Percentiles rank a stretch among this genome's conserved stretches.
Conservation (phyloP, 2,797 vertebrate species). For the Rhinoraja longicauda region DNA sequence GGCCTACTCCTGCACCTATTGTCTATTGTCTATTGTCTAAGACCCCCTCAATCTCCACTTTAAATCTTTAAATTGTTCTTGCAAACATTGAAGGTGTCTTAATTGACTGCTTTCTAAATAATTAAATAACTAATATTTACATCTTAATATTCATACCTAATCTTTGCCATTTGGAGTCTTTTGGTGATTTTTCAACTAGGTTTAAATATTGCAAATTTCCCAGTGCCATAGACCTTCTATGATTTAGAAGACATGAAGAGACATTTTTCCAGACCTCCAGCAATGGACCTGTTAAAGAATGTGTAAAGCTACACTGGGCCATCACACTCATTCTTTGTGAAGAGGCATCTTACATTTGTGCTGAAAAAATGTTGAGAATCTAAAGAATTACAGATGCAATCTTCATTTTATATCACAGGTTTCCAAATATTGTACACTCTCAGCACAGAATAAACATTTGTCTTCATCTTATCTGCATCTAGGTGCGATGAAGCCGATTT, state of each 20-base stretch:
- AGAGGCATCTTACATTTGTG: not conserved
- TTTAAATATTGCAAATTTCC: not conserved
- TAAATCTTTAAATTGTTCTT: not conserved
- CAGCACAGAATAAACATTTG: not conserved
- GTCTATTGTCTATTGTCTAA: too few species aligned
- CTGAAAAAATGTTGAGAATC: not conserved
- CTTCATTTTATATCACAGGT: not conserved
- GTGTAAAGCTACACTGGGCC: not conserved
- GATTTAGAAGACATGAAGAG: not conserved
- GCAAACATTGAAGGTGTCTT: not conserved
- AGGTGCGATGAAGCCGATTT: not conserved
- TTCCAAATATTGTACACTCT: not conserved
- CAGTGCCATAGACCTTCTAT: not conserved
- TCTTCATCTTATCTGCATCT: not conserved
- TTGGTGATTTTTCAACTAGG: not conserved
- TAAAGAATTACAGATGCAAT: not conserved
- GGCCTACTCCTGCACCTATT: too few species aligned
- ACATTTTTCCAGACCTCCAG: not conserved
- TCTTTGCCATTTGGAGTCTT: too few species aligned
- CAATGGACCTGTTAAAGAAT: not conserved
- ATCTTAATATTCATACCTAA: too few species aligned
- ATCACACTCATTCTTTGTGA: not conserved
- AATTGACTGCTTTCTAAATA: not conserved
- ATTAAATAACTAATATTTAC: not conserved
- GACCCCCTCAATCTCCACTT: too few species aligned